Evolutionary conservation across 2,888 invertebrate species (phyloP), one percentile per base, ranked within the genome.

Genomic region (Rhodophaea formosa): DNA sequence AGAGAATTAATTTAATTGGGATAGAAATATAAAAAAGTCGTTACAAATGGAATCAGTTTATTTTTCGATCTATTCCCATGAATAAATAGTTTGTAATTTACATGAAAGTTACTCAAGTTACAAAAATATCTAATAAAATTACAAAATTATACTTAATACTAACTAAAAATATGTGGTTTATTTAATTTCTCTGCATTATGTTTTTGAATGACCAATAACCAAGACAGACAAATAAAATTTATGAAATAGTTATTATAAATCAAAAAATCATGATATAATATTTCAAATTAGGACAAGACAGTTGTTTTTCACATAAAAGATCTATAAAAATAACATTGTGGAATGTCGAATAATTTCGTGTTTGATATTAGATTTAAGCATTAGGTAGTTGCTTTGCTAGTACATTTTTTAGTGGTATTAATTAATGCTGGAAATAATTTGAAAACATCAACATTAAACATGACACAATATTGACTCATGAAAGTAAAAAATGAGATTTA

Each of bases 11-110:
- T 23, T 23, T 23, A 23, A 23, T 23, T 23, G 23, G 23, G 23
- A 23, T 23, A 23, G 5, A 23, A 23, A 23, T 23, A 23, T 23
- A 23, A 23, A 23, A 3, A 23, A 23, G 5, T 3, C 5, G 2
- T 71, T 84, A 86, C 79, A 86, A 86, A 86, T 84, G 77, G 79
- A 82, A 88, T 85, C 75, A 72, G 76, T 86, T 86, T 87, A 83
- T 85, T 85, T 80, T 76, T 76, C 75, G 72, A 76, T 83, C 78
- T 79, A 81, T 83, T 83, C 79, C 77, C 76, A 82, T 69, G 76
- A 83, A 82, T 82, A 80, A 81, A 80, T 78, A 79, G 79, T 75
- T 74, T 73, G 68, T 75, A 78, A 75, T 77, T 77, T 72, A 77
- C 71, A 74, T 75, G 77, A 75, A 74, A 77, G 76, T 79, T 78